Evolutionary conservation across 1,140 invertebrate species (phyloP), one percentile per base, ranked within the genome.

Genomic region (Adelges cooleyi): DNA sequence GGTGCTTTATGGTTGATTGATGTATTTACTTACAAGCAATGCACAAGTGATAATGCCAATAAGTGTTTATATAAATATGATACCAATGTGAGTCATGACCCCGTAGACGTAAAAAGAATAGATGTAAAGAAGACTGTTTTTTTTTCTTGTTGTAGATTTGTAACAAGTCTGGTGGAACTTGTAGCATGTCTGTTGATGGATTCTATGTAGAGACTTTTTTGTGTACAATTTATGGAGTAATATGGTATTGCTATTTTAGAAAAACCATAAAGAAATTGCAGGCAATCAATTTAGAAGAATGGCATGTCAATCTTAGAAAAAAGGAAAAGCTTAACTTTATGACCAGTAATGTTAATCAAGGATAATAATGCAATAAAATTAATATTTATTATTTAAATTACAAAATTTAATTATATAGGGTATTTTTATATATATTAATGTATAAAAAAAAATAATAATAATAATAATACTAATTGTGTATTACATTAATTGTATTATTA

Each of bases 1-100:
- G 76, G 96, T 9, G 85, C 92, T 0, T 78, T 99, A 3, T 95
- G 90, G 84, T 80, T 94, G 51, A 92, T 98, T 4, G 95, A 98
- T 77, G 78, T 84, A 13, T 74, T 96, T 1, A 95, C 92, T 0
- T 86, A 80, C 73, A 90, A 86, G 71, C 73, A 77, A 44, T 96
- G 93, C 73, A 80, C 79, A 17, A 72, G 66, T 40, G 73, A 78
- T 40, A 53, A 74, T 6, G 69, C 71, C 4, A 53, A 33, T 53
- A 22, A 29, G 13, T 53, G 51, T 15, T 44, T 17, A 11, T 17
- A n/a, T 11, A 17, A n/a, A 44, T n/a, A 44, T 17, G 40, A 44
- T 44, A 11, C 10, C 3, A 44, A 44, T 17, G 40, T 44, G n/a
- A 44, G 29, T 33, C n/a, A n/a, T n/a, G n/a, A n/a, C n/a, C n/a